Evolutionary conservation across 2,797 vertebrate species (phyloP).

Genomic region (Botia almorhae): DNA sequence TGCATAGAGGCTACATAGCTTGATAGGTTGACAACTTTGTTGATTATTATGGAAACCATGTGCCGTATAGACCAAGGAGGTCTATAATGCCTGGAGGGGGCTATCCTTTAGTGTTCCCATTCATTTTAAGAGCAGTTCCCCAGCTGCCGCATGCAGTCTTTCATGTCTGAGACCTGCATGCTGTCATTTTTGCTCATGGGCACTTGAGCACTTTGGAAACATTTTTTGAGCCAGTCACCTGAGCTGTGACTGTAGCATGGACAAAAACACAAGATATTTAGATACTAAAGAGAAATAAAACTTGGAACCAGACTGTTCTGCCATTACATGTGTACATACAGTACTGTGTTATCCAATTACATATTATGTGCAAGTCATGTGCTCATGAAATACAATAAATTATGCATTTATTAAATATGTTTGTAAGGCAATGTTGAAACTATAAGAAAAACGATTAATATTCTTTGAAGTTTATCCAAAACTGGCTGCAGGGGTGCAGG

Average conservation of each 20-base stretch:
- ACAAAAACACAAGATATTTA: no score
- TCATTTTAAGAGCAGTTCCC: background rate
- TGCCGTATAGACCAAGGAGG: background rate
- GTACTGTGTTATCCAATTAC: background rate
- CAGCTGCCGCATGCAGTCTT: background rate
- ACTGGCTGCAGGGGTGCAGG: no score
- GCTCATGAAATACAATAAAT: background rate
- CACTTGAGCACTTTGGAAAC: no score
- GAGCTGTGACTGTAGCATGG: background rate
- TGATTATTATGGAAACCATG: background rate
- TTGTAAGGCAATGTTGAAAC: no score
- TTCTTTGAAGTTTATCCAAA: no score
- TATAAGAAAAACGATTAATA: no score
- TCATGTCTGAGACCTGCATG: background rate
- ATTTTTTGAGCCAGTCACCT: background rate
- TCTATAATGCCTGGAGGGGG: background rate
- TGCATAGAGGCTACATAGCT: background rate
- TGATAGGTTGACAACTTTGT: background rate
- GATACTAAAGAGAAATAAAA: no score
- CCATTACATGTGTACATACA: no score
- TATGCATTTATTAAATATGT: background rate
- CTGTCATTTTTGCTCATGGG: background rate
- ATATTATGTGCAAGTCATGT: background rate
- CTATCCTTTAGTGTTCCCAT: background rate
- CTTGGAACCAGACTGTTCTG: no score